Conservation (phyloP, 1,140 invertebrate species). For the Drosophila nikananu region DNA sequence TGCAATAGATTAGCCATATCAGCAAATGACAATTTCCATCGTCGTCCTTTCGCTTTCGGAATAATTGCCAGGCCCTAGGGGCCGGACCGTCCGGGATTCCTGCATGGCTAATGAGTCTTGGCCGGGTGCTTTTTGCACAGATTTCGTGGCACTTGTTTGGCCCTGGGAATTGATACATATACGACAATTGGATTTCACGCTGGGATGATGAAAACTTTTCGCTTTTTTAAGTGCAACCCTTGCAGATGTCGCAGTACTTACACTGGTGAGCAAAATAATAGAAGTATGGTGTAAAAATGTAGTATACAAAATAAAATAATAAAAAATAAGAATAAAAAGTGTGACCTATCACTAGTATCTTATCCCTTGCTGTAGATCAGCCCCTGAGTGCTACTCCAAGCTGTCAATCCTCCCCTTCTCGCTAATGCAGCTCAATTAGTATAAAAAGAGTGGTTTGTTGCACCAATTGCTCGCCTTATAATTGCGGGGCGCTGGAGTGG, state of each 20-base stretch:
- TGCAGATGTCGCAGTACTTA: slow-evolving; percentile 23
- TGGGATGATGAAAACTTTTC: slow-evolving; percentile 40
- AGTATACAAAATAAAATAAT: not conserved
- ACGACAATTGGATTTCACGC: slow-evolving; percentile 57
- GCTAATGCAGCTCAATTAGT: slow-evolving; percentile 24
- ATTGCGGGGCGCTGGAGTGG: slow-evolving; percentile 25
- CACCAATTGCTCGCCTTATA: slow-evolving; percentile 36
- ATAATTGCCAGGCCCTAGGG: slow-evolving; percentile 55
- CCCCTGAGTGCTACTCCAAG: not conserved
- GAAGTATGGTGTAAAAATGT: not conserved
- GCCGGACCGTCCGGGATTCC: slow-evolving; percentile 6
- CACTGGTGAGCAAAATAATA: not conserved
- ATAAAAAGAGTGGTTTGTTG: slow-evolving; percentile 25
- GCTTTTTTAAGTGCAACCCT: slow-evolving; percentile 59
- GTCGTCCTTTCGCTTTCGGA: slow-evolving; percentile 37
- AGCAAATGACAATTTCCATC: slow-evolving; percentile 50
- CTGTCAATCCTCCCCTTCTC: not conserved
- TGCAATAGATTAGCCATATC: slow-evolving; percentile 66
- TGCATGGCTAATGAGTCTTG: slow-evolving; percentile 56
- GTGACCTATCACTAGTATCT: not conserved
- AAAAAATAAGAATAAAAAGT: too few species aligned
- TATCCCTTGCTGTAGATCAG: not conserved
- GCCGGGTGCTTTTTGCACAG: slow-evolving; percentile 41
- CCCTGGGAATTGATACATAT: slow-evolving; percentile 34
- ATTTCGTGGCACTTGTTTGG: slow-evolving; percentile 33